Evolutionary conservation across 2,888 invertebrate species (phyloP).

Genomic region (Sipha maydis): DNA sequence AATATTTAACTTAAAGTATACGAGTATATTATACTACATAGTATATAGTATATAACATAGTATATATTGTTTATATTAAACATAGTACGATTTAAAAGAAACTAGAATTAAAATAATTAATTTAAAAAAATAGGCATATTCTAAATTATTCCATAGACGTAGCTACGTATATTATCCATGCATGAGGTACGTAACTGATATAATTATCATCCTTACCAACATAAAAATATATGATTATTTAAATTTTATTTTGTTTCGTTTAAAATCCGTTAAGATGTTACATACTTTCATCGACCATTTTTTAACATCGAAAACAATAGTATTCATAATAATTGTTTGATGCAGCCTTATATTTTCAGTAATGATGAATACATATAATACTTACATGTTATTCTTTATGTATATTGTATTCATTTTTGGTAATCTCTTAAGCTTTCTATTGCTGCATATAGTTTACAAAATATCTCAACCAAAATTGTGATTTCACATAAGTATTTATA

Average conservation of each 20-base stretch:
- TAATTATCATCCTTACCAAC: neutral
- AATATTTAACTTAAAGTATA: too few relatives aligned
- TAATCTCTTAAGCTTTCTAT: constrained; percentile 1
- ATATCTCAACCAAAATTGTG: neutral
- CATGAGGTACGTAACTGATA: neutral
- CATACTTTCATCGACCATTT: neutral
- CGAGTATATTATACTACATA: too few relatives aligned
- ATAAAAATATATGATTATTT: neutral
- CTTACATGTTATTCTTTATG: neutral
- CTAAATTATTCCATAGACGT: neutral
- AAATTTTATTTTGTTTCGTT: neutral
- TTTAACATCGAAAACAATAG: neutral
- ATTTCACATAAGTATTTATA: neutral
- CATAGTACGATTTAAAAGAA: too few relatives aligned
- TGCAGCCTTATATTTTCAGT: neutral
- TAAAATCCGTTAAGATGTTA: neutral
- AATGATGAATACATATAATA: neutral
- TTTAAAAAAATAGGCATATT: neutral
- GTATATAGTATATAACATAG: too few relatives aligned
- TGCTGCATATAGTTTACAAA: constrained; percentile 2
- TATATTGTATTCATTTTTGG: neutral
- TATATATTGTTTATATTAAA: too few relatives aligned
- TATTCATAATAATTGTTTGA: neutral
- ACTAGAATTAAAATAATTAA: too few relatives aligned
- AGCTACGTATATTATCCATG: too few relatives aligned